phyloP scores from a whole-genome alignment of 2,888 invertebrate genomes.

The Troides helena region DNA sequence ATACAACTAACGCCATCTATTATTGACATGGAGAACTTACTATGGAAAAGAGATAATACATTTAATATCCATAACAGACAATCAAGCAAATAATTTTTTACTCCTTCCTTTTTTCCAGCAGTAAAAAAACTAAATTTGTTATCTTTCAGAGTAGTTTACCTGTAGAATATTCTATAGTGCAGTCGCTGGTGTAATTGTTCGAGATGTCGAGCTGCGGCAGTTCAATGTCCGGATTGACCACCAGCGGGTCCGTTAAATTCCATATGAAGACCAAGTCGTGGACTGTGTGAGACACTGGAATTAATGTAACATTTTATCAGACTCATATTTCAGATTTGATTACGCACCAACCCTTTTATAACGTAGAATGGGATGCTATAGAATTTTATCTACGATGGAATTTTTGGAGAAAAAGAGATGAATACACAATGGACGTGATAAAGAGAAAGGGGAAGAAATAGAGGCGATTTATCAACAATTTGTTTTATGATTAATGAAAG shows the following conservation, averaged over 20 bases:
- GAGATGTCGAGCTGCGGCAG: constrained; percentile 93
- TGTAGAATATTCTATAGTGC: constrained; percentile 91
- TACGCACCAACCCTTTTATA: too few species aligned
- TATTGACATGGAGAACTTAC: too few species aligned
- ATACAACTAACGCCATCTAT: constrained; percentile 13
- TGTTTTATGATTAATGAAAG: too few species aligned
- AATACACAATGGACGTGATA: too few species aligned
- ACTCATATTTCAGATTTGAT: too few species aligned
- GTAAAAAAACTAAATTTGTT: not conserved
- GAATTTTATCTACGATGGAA: too few species aligned
- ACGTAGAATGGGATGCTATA: too few species aligned
- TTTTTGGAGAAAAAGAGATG: too few species aligned
- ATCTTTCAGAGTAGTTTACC: constrained; percentile 61
- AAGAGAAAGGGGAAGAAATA: too few species aligned
- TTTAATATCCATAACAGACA: not conserved
- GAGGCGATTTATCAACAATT: too few species aligned
- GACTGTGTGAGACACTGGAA: constrained; percentile 91
- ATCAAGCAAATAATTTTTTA: not conserved
- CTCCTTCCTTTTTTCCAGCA: not conserved
- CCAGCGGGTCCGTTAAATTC: constrained; percentile 92
- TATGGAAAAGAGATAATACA: too few species aligned
- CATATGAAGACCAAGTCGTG: constrained; percentile 94
- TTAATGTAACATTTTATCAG: not conserved
- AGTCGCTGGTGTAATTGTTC: constrained; percentile 93
- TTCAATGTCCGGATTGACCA: constrained; percentile 93